Evolutionary conservation across 2,888 invertebrate species (phyloP), one percentile per base, ranked within the genome.

Genomic region (Ischnus inquisitorius): DNA sequence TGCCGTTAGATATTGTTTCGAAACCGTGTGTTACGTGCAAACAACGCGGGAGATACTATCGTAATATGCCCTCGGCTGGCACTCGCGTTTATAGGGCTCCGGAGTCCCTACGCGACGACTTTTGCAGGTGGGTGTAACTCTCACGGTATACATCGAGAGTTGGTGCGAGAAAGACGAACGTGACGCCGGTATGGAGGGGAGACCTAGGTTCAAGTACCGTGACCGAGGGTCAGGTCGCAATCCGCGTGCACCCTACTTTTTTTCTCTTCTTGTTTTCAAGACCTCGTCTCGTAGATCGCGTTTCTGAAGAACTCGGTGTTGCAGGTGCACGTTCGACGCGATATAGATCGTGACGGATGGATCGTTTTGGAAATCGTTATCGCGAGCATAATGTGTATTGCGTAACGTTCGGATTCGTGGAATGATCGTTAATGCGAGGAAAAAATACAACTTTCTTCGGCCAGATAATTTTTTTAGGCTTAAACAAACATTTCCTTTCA

Each of bases 141-240:
- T 80, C 86, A 83, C 85, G 84, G 71, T 74, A 80, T 69, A 46
- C 71, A 64, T 57, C 48, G 41, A 65, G 22, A 77, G 68, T 82
- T 83, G 79, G 81, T 65, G 86, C 72, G 84, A 83, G 46, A 72
- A 83, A 79, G 78, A 72, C 65, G 54, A 78, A 81, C 64, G 78
- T 81, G 84, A 76, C 79, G 72, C 71, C 79, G 34, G 41, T 48
- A 69, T 72, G 67, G 79, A 78, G 80, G 79, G 80, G 79, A 62
- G 77, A 69, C 65, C 79, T 80, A 83, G 71, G 85, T 69, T 85
- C 89, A 87, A 83, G 78, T 82, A 88, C 86, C 89, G 90, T 89
- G 89, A 89, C 89, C 86, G 87, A 88, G 88, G 89, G 87, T 87
- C 87, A 86, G 86, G 83, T 83, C 83, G 78, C 80, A 84, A 83